Evolutionary conservation across 2,113 vertebrate species (phyloP).

Genomic region (Baryphthengus martii): DNA sequence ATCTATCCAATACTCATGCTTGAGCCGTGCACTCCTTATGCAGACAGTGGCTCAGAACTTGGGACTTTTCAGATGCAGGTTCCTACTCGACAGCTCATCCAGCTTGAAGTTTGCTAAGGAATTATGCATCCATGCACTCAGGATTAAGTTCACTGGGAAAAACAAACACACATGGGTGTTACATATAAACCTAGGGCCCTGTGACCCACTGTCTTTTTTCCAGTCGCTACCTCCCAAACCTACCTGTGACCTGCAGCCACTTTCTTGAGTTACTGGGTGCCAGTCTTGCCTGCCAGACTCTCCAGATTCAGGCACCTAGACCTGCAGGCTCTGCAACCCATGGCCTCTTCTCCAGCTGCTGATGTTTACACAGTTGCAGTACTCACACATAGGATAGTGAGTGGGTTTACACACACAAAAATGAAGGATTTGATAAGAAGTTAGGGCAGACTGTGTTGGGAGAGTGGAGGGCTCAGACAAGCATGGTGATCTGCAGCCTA

Average conservation of each 20-base stretch:
- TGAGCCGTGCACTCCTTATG: background rate
- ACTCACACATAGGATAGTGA: background rate
- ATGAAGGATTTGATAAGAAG: background rate
- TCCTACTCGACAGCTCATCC: background rate
- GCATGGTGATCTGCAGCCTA: accelerated
- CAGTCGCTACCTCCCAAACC: background rate
- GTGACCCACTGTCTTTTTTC: background rate
- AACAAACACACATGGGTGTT: accelerated
- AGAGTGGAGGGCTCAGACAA: background rate
- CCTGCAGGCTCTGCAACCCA: background rate
- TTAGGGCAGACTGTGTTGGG: background rate
- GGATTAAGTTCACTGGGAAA: background rate
- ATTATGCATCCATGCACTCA: background rate
- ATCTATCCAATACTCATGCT: background rate
- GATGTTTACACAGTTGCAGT: background rate
- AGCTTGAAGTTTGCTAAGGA: background rate
- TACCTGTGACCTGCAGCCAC: background rate
- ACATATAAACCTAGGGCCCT: accelerated
- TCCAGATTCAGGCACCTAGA: background rate
- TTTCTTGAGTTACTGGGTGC: background rate
- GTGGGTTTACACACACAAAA: background rate
- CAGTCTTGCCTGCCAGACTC: background rate
- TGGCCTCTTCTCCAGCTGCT: background rate
- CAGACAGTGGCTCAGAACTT: background rate
- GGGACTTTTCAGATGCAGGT: background rate